A percentile compares a stretch with the other conserved stretches of the same genome.
These are phyloP conservation scores for Siderastrea siderea DNA, from an alignment of 92 coral and sea anemone species.

Conservation along the genomic window DNA sequence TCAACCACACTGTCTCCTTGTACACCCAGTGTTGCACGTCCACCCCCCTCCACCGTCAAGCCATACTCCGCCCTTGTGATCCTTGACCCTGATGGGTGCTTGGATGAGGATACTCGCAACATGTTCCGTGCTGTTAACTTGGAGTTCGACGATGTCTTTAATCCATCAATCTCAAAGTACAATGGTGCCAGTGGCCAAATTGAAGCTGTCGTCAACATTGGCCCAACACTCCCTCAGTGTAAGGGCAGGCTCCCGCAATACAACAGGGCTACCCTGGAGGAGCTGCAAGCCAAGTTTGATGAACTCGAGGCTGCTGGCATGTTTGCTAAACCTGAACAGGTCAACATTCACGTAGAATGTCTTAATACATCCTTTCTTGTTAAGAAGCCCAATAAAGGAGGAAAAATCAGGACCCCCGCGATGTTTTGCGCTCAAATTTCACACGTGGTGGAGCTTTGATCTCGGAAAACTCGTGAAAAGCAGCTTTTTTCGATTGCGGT, in stretches of 20 bases:
- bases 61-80: slow-evolving; percentile 42
- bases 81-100: slow-evolving; percentile 60
- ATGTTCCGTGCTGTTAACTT: slow-evolving; percentile 48
- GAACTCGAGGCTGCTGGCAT: slow-evolving; percentile 53
- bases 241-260: slow-evolving; percentile 65
- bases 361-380: too few species aligned
- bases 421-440: too few species aligned
- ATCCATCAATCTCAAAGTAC: slow-evolving; percentile 68
- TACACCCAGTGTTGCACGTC: neutral
- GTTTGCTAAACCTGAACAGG: slow-evolving; percentile 39
- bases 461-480: neutral
- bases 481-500: neutral
- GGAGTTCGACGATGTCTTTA: slow-evolving; percentile 60
- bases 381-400: too few species aligned
- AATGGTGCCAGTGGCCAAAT: slow-evolving; percentile 66
- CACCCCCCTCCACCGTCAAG: slow-evolving; percentile 22
- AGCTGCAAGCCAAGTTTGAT: slow-evolving; percentile 45
- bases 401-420: too few species aligned
- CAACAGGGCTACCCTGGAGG: slow-evolving; percentile 57
- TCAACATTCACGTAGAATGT: too few species aligned
- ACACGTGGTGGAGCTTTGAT: neutral
- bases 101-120: slow-evolving; percentile 43
- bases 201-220: slow-evolving; percentile 56
- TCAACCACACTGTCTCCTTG: slow-evolving; percentile 28
- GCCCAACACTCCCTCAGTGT: slow-evolving; percentile 55